Evolutionary conservation across 2,113 vertebrate species (phyloP).

Genomic region (Oncorhynchus nerka): DNA sequence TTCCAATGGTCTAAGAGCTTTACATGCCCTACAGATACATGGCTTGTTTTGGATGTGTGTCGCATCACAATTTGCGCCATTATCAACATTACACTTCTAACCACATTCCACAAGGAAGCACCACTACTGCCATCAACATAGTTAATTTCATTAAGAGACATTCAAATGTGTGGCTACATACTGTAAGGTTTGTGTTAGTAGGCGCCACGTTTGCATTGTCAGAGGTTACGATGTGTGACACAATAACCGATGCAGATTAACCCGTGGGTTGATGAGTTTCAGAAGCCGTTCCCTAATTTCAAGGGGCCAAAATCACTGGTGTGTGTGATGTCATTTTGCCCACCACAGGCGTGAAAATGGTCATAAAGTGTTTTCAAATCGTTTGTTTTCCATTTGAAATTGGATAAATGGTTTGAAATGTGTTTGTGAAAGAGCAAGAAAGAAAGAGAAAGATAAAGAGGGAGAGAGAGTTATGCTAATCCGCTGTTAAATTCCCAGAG

Average conservation of each 20-base stretch:
- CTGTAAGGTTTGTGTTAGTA: not conserved
- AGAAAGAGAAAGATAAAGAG: not conserved
- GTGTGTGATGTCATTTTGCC: conserved; percentile 50
- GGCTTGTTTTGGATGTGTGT: too few relatives aligned
- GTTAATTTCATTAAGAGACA: conserved; percentile 12
- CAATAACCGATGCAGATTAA: conserved; percentile 34
- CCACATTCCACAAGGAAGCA: too few relatives aligned
- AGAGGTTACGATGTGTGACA: not conserved
- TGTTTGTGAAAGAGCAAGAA: not conserved
- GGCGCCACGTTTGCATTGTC: not conserved
- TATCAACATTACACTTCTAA: too few relatives aligned
- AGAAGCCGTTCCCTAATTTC: conserved; percentile 28
- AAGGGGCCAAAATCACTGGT: conserved; percentile 14
- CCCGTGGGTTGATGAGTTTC: conserved; percentile 51
- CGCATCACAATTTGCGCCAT: too few relatives aligned
- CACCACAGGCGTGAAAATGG: conserved; percentile 51
- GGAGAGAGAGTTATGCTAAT: conserved; percentile 9
- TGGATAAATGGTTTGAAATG: conserved; percentile 34
- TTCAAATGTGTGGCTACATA: not conserved
- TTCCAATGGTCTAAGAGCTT: not conserved
- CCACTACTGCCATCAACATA: not conserved
- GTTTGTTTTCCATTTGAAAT: conserved; percentile 54
- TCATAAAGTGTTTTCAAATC: conserved; percentile 52
- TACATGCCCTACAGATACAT: not conserved
- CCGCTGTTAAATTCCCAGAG: conserved; percentile 21